Base-by-base conservation (phyloP, 2,113 vertebrate genomes). In the Larimichthys polyactis region DNA sequence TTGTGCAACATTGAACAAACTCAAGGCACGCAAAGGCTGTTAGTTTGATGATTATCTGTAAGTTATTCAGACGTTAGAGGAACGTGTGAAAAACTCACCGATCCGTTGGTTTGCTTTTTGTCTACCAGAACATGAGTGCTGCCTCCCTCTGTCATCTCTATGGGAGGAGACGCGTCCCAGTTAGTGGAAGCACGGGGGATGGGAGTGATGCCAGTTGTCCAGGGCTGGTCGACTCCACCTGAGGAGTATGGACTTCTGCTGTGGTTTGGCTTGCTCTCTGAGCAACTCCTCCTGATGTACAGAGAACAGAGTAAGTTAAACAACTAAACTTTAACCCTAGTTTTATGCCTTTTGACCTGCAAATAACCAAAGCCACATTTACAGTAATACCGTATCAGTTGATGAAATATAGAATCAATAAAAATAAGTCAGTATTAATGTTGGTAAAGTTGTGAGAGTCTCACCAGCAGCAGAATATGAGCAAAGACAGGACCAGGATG, bases 121-220 rank as follows among this genome's bases (percentile, higher is more conserved):
- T 89, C 81, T 62, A 67, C 75, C 75, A 81, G 58, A 20, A 1
- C 1, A 6, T 46, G 17, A 9, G 75, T 75, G 65, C 73, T 81
- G 70, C 75, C 75, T 17, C 70, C 92, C 63, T 94, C 90, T 16
- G 80, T 79, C 95, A 95, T 90, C 84, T 95, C 95, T 2, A 95
- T 92, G 55, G 86, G 15, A 3, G 74, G 10, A 8, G 71, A 17
- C 3, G 71, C 2, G 0, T 87, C 74, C 74, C 75, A 81, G 40
- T 87, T 84, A 5, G 85, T 63, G 78, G 14, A 75, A 46, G 94
- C 95, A 0, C 95, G 93, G 1, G 95, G 95, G 75, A 96, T 93
- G 40, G 88, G 84, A 19, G 65, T 71, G 72, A 95, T 14, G 24
- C 78, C 80, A 1, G 80, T 52, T 0, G 91, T 78, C 94, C 94